These are phyloP conservation scores for Scomber scombrus DNA, from an alignment of 2,113 vertebrate genomes.

Conservation along the genomic window DNA sequence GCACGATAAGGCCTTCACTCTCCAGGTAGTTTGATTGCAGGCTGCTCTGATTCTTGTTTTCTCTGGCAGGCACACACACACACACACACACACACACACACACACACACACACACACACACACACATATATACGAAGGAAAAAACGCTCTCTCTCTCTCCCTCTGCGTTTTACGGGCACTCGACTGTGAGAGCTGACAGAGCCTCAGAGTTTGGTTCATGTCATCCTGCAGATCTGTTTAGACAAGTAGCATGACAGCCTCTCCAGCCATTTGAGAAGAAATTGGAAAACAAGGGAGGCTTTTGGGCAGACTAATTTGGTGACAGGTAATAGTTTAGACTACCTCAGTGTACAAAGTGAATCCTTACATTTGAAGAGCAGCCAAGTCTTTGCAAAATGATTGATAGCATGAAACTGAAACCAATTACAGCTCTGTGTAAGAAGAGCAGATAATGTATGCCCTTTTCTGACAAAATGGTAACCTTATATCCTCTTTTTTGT, in stretches of 20 bases:
- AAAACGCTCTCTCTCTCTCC: not conserved
- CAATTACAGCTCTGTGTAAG: constrained; percentile 5
- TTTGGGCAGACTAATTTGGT: not conserved
- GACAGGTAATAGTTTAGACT: constrained; percentile 16
- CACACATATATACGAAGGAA: not conserved
- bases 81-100: not conserved
- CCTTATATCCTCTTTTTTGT: not conserved
- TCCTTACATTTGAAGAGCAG: constrained; percentile 6
- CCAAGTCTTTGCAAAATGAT: constrained; percentile 34
- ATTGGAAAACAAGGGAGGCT: not conserved
- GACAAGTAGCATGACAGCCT: constrained; percentile 35
- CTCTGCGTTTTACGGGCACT: constrained; percentile 6
- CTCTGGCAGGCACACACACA: constrained; percentile 52
- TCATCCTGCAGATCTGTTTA: constrained; percentile 39
- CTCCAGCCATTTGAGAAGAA: constrained; percentile 11
- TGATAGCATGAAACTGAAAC: constrained; percentile 24
- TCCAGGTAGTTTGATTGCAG: constrained; percentile 35
- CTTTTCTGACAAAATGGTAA: not conserved
- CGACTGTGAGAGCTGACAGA: not conserved
- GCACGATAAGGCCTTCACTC: constrained; percentile 52
- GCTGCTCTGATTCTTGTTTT: constrained; percentile 61
- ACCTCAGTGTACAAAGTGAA: not conserved
- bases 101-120: not conserved
- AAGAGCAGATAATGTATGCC: not conserved
- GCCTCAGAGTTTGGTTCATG: not conserved